A percentile compares a stretch with the other conserved stretches of the same genome.
Conservation (phyloP, 1,140 invertebrate genomes). For the Orchesella cincta region DNA sequence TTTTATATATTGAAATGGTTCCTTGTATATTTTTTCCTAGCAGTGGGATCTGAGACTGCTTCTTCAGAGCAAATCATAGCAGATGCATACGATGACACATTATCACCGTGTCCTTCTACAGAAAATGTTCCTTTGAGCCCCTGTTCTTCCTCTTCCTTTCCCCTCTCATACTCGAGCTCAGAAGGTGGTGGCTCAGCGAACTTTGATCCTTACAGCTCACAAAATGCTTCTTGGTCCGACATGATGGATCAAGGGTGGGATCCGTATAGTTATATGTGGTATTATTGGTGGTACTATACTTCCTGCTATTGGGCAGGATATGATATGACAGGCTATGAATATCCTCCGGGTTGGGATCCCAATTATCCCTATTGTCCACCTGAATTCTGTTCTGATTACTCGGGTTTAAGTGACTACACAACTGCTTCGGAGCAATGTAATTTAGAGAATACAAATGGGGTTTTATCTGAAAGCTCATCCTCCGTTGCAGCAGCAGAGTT, state of each 20-base stretch:
- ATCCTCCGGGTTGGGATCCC: conserved; percentile 30
- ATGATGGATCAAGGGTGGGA: conserved; percentile 42
- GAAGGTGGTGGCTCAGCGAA: conserved; percentile 21
- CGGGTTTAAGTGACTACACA: not conserved
- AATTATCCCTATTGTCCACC: conserved; percentile 27
- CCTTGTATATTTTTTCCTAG: conserved; percentile 20
- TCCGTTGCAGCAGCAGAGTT: not conserved
- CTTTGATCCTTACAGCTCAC: not conserved
- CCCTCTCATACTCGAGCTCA: conserved; percentile 11
- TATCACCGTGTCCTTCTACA: not conserved
- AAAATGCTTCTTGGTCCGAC: conserved; percentile 40
- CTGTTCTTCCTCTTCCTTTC: conserved; percentile 25
- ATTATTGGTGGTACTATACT: conserved; percentile 50
- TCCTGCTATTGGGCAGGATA: conserved; percentile 44
- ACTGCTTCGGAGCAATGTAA: not conserved
- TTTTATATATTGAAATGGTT: no score
- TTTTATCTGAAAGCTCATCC: conserved; percentile 8
- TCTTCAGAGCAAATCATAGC: conserved; percentile 11
- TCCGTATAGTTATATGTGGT: conserved; percentile 46
- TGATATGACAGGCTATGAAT: conserved; percentile 40
- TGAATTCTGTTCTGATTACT: conserved; percentile 9
- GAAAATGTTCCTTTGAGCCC: conserved; percentile 1
- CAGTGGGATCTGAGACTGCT: conserved; percentile 26
- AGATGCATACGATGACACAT: not conserved
- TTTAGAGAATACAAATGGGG: no score